Percentiles rank a stretch among this genome's conserved stretches.
Conservation (phyloP, 2,113 vertebrate species). For the Austrofundulus limnaeus region DNA sequence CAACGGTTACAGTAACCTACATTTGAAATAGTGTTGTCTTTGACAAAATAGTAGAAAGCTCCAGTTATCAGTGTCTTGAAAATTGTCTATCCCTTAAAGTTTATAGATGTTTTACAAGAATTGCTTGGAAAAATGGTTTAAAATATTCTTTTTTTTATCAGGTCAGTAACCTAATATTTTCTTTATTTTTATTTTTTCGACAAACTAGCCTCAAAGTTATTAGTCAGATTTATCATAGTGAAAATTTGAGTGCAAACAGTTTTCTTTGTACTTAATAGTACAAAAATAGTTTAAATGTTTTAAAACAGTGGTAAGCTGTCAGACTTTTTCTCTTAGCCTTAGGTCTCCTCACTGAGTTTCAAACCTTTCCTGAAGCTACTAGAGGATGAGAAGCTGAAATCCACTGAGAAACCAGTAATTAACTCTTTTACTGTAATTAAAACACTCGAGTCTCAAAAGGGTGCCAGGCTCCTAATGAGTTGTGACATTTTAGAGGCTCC, state of each 20-base stretch:
- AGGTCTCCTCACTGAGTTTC: constrained; percentile 22
- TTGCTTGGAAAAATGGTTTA: no score
- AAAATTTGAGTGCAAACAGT: not conserved
- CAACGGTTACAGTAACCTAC: no score
- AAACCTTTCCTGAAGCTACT: constrained; percentile 23
- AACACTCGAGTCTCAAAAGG: constrained; percentile 77
- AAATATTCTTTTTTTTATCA: no score
- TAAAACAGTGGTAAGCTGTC: not conserved
- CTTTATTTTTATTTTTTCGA: no score
- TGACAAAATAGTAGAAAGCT: no score
- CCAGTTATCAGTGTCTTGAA: no score
- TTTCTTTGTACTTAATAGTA: not conserved
- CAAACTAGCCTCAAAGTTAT: no score
- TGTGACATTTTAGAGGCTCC: constrained; percentile 84
- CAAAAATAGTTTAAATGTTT: not conserved
- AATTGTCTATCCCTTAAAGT: no score
- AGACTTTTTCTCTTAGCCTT: constrained; percentile 2
- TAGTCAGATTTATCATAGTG: not conserved
- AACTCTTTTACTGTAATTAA: constrained; percentile 91
- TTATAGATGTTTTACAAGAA: no score
- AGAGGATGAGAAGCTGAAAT: constrained; percentile 47
- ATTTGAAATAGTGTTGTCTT: no score
- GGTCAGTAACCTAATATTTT: no score
- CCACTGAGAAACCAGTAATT: constrained; percentile 78
- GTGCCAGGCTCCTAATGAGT: constrained; percentile 85